Conservation (phyloP, 2,797 vertebrate species). For the Anniella stebbinsi region DNA sequence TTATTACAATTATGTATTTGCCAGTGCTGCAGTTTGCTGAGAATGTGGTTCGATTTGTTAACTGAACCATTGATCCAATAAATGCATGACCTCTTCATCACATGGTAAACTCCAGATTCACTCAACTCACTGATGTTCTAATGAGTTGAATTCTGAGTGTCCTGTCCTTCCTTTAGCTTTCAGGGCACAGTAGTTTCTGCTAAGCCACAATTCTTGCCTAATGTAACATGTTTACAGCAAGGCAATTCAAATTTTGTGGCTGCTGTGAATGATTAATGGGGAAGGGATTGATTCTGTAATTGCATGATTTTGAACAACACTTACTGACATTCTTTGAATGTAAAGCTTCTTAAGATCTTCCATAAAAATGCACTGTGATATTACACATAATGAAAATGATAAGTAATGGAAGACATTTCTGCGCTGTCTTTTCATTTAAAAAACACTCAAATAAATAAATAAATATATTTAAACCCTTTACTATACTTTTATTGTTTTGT, state of each 20-base stretch:
- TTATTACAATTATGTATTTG: too few relatives aligned
- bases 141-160: too few relatives aligned
- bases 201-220: too few relatives aligned
- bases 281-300: not conserved
- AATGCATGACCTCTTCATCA: too few relatives aligned
- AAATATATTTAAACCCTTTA: not conserved
- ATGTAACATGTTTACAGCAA: not conserved
- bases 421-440: not conserved
- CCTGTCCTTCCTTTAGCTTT: too few relatives aligned
- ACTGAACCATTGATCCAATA: too few relatives aligned
- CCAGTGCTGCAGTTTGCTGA: too few relatives aligned
- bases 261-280: not conserved
- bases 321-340: not conserved
- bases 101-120: too few relatives aligned
- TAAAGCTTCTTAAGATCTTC: not conserved
- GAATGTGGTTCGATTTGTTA: too few relatives aligned
- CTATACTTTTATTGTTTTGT: not conserved
- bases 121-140: too few relatives aligned
- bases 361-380: not conserved
- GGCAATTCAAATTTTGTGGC: not conserved
- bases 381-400: not conserved
- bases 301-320: not conserved
- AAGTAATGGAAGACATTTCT: not conserved
- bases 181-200: too few relatives aligned
- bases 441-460: not conserved